Base-by-base conservation (phyloP, 2,113 vertebrate genomes). In the rabbit (Oryctolagus cuniculus) region DNA sequence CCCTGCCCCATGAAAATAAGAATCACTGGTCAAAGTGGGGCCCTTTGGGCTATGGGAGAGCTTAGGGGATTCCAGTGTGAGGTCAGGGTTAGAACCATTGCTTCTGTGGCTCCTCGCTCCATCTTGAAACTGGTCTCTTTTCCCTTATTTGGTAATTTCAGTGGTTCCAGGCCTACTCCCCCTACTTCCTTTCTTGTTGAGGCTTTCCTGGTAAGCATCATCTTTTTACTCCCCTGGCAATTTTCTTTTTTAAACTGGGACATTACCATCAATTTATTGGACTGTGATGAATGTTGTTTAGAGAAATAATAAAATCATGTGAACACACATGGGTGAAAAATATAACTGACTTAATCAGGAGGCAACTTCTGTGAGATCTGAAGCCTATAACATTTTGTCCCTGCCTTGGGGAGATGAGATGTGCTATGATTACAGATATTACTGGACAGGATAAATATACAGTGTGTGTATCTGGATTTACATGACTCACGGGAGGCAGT, bases 291-390 rank as follows among this genome's bases (percentile, higher is more conserved):
- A 95, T 51, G 34, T 79, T 74, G 10, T 24, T 92, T 96, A 69
- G 51, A 90, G 93, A 96, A 90, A 96, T 55, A 88, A 78, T 92
- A 74, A 92, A 69, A 22, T 88, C 63, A 49, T 10, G 91, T 16
- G 49, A 80, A 11, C 7, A 34, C 29, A 72, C 38, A 11, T 67
- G 29, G 15, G 31, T 92, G 90, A 93, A 96, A 96, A 91, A 90
- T 90, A 90, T 10, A 93, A 69, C 27, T 80, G 87, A 84, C 64
- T 84, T 77, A 87, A 94, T 73, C 70, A 69, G 44, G 34, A 67
- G 81, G 21, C 74, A 92, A 44, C 15, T 17, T 81, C 29, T 73
- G 22, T 58, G 61, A 53, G 51, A 80, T 89, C 8, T 92, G 79
- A 75, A 51, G 19, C 61, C 31, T 66, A 10, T 90, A 90, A 94